Evolutionary conservation across 92 coral and sea anemone species (phyloP).

Genomic region (Siderastrea radians): DNA sequence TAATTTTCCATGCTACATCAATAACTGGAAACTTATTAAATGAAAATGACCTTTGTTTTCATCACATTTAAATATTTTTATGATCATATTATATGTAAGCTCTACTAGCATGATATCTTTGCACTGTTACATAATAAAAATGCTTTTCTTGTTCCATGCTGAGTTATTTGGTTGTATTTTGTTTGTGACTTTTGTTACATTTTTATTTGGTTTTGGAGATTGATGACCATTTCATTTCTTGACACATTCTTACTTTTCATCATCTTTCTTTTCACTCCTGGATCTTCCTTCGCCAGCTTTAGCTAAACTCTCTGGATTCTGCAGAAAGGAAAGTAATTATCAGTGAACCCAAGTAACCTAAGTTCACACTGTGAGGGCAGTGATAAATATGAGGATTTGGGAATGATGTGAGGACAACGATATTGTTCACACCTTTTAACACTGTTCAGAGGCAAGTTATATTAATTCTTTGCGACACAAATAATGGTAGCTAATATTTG

Average conservation of each 20-base stretch:
- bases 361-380: no score
- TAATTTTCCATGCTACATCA: no score
- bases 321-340: background rate
- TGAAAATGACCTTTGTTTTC: background rate
- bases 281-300: constrained; percentile 93
- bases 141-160: background rate
- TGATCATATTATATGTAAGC: background rate
- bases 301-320: constrained; percentile 96
- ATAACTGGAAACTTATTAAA: no score
- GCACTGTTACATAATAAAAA: background rate
- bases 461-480: no score
- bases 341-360: no score
- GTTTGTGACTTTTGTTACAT: no score
- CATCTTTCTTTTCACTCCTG: constrained; percentile 88
- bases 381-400: no score
- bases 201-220: background rate
- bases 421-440: no score
- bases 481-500: no score
- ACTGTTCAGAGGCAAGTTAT: no score
- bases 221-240: background rate
- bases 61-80: background rate
- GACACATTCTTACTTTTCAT: constrained; percentile 71
- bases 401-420: no score
- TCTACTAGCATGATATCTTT: background rate
- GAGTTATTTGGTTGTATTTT: no score